Base-by-base conservation (phyloP, 2,113 vertebrate species). In the Antennarius striatus region DNA sequence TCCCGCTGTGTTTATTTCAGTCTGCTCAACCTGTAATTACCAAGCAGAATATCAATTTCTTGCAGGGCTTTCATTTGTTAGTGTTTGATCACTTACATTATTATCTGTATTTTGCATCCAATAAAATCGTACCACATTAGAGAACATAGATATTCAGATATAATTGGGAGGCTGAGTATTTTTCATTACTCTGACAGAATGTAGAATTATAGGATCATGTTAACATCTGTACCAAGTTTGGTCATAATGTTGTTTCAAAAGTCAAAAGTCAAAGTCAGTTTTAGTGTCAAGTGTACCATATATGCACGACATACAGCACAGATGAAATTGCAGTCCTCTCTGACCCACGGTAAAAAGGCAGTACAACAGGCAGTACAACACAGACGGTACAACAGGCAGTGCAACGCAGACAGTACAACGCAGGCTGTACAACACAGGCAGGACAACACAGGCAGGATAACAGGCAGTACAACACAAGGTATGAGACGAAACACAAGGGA, bases 61-160 rank as follows among this genome's bases (percentile, higher is more conserved):
- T 48, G 80, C 82, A 84, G 80, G 73, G 85, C 90, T 91, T 78
- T 93, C 77, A 92, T 91, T 88, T 91, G 75, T 90, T 83, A 45
- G 60, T 40, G 78, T 82, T 88, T 87, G 70, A 90, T 88, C 88
- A 75, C 83, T 46, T 61, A 78, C 86, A 86, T 88, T 79, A 86
- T 91, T 88, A 88, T 87, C 86, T 86, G 68, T 70, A 69, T 81
- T 87, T 82, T 85, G 76, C 71, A 63, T 71, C 81, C 72, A 88
- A 82, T 88, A 89, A 88, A 90, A 84, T 71, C 54, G 56, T 30
- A 77, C 88, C 89, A 88, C 82, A 73, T 74, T 36, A 36, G 32
- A 7, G 32, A 36, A 36, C 1, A 36, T 36, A 36, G 4, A 36
- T 36, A 36, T 36, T 36, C 32, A 36, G 55, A 68, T 58, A 65